Evolutionary conservation across 2,113 vertebrate species (phyloP).

Genomic region (Prunella himalayana): DNA sequence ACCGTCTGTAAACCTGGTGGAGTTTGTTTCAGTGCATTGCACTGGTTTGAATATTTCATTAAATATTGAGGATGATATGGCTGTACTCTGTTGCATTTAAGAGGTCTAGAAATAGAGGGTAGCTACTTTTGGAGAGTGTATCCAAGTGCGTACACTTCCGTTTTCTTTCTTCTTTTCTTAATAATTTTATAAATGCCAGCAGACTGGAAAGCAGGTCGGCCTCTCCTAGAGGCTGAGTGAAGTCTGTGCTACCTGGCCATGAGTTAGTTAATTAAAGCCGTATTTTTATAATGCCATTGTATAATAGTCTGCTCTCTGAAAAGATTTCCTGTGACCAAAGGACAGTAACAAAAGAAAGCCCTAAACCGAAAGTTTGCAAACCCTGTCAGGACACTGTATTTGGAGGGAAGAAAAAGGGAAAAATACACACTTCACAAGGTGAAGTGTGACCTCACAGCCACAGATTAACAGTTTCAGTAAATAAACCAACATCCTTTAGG

Average conservation of each 20-base stretch:
- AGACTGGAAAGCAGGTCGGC: slow-evolving; percentile 21
- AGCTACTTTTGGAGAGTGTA: background rate
- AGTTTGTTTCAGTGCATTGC: slow-evolving; percentile 32
- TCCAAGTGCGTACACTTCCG: fast-evolving
- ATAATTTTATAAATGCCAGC: background rate
- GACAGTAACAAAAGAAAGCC: slow-evolving; percentile 37
- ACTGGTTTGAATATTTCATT: slow-evolving; percentile 18
- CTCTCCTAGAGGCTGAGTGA: background rate
- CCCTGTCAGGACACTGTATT: background rate
- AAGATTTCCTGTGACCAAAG: slow-evolving; percentile 46
- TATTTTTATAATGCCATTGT: slow-evolving; percentile 43
- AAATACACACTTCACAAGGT: background rate
- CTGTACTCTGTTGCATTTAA: background rate
- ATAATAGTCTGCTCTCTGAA: background rate
- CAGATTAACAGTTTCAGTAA: slow-evolving; percentile 19
- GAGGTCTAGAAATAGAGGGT: background rate
- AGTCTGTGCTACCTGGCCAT: slow-evolving; percentile 40
- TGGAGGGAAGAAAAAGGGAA: background rate
- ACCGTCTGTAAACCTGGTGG: background rate
- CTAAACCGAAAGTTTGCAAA: slow-evolving; percentile 58
- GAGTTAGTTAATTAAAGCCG: slow-evolving; percentile 66
- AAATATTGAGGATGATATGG: background rate
- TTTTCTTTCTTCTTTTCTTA: background rate
- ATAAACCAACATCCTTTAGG: background rate
- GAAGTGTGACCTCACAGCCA: slow-evolving; percentile 34